Evolutionary conservation across 2,888 invertebrate species (phyloP), one percentile per base, ranked within the genome.

Genomic region (Yponomeuta plumbellus): DNA sequence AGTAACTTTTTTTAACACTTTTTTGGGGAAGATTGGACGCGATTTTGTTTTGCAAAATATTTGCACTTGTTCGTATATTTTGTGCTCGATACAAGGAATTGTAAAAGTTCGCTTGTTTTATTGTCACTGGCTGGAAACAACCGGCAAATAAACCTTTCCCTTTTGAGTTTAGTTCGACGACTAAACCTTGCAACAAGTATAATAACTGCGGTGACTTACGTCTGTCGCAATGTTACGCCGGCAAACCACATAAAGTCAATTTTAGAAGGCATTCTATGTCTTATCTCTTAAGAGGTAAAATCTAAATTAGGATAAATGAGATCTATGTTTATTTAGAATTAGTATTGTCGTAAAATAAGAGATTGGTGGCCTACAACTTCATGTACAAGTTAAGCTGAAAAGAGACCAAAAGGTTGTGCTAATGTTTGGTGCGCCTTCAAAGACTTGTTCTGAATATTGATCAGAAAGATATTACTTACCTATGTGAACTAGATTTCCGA

Each of bases 151-250:
- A 52, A 83, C 84, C 84, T 85, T 83, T 85, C 83, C 84, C 81
- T 85, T 83, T 81, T 84, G 86, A 81, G 83, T 83, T 80, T 81
- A 75, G 78, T 79, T 79, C 80, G 73, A 78, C 82, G 83, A 89
- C 89, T 89, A 87, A 88, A 76, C 83, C 75, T 79, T 80, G 81
- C 80, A 81, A 84, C 84, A 78, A 84, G 80, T 80, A 84, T 84
- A 84, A 86, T 86, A 86, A 87, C 85, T 86, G 87, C 83, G 81
- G 82, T 78, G 81, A 84, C 86, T 85, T 76, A 76, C 76, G 71
- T 74, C 80, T 88, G 88, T 89, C 80, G 90, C 85, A 89, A 88
- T 77, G 74, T 52, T 68, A 59, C 52, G 65, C 66, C 34, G 22
- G 59, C 34, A 23, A 40, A 66, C 59, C 44, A 52, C 44, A 52